These are phyloP conservation scores for Amphilophus citrinellus DNA, from an alignment of 2,113 vertebrate genomes.

Conservation along the genomic window DNA sequence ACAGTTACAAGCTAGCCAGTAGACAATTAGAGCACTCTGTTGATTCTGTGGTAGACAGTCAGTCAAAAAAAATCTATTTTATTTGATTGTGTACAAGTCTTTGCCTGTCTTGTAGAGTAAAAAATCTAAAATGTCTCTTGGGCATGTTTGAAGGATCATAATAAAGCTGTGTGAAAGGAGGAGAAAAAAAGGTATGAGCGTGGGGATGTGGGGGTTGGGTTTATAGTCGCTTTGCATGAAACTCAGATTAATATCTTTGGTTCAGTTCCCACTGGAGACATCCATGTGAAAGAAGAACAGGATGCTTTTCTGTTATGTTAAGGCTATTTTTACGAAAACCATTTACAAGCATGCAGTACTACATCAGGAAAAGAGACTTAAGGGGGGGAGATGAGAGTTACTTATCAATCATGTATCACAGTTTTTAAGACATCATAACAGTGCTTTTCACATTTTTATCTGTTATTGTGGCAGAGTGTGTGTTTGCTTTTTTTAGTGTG, in stretches of 20 bases:
- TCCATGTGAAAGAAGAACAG: conserved; percentile 34
- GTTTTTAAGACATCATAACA: conserved; percentile 6
- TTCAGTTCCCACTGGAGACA: conserved; percentile 52
- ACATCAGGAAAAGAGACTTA: conserved; percentile 25
- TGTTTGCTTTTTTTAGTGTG: neutral
- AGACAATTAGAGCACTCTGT: no score
- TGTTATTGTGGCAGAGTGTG: neutral
- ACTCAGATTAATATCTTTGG: conserved; percentile 42
- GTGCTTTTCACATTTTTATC: neutral
- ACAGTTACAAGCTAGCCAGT: no score
- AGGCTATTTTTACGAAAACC: conserved; percentile 52
- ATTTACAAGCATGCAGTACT: conserved; percentile 13
- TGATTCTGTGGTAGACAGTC: neutral
- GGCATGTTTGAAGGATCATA: conserved; percentile 58
- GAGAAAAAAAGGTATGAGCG: conserved; percentile 51
- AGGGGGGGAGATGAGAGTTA: neutral
- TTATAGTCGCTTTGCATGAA: conserved; percentile 46
- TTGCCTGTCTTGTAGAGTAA: neutral
- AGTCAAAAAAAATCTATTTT: neutral
- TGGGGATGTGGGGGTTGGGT: conserved; percentile 48
- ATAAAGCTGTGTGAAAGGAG: conserved; percentile 50
- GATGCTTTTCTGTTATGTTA: conserved; percentile 34
- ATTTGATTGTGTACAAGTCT: conserved; percentile 17
- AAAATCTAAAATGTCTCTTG: conserved; percentile 56
- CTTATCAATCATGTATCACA: conserved; percentile 20